Evolutionary conservation across 2,113 vertebrate genomes (phyloP).

Genomic region (Polyodon spathula): DNA sequence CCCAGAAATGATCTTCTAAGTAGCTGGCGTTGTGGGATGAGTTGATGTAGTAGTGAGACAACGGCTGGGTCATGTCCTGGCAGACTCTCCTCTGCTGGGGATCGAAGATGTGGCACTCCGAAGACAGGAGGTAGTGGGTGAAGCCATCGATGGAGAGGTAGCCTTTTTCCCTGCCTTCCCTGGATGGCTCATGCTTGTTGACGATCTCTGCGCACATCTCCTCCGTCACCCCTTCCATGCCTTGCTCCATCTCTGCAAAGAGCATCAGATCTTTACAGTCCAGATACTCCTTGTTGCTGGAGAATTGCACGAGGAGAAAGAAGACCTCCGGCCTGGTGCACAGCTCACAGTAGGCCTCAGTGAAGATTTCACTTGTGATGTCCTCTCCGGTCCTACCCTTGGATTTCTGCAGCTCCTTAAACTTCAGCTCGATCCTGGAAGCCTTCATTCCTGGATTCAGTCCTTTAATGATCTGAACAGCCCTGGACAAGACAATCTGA

Average conservation of each 20-base stretch:
- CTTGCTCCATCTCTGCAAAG: conserved; percentile 84
- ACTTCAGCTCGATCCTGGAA: conserved; percentile 76
- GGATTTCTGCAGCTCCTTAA: conserved; percentile 82
- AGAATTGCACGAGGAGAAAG: conserved; percentile 83
- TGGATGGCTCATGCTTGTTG: conserved; percentile 75
- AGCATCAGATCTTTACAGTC: conserved; percentile 80
- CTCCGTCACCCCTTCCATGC: conserved; percentile 76
- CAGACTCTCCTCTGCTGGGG: conserved; percentile 81
- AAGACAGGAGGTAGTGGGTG: conserved; percentile 82
- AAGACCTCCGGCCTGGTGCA: conserved; percentile 87
- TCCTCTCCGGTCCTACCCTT: conserved; percentile 59
- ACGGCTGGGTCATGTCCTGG: conserved; percentile 81
- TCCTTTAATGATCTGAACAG: conserved; percentile 77
- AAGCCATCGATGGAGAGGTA: conserved; percentile 83
- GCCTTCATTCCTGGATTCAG: conserved; percentile 84
- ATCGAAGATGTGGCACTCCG: conserved; percentile 84
- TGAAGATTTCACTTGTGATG: conserved; percentile 69
- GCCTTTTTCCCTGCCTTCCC: conserved; percentile 70
- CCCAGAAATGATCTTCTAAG: conserved; percentile 82
- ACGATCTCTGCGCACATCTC: conserved; percentile 77
- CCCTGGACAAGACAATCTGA: conserved; percentile 64
- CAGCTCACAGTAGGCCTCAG: conserved; percentile 78
- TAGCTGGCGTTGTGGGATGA: conserved; percentile 79
- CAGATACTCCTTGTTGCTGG: conserved; percentile 86
- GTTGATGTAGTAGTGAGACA: conserved; percentile 89